These are phyloP conservation scores for Oceanodroma tethys DNA, from an alignment of 2,113 vertebrate genomes.

Conservation along the genomic window DNA sequence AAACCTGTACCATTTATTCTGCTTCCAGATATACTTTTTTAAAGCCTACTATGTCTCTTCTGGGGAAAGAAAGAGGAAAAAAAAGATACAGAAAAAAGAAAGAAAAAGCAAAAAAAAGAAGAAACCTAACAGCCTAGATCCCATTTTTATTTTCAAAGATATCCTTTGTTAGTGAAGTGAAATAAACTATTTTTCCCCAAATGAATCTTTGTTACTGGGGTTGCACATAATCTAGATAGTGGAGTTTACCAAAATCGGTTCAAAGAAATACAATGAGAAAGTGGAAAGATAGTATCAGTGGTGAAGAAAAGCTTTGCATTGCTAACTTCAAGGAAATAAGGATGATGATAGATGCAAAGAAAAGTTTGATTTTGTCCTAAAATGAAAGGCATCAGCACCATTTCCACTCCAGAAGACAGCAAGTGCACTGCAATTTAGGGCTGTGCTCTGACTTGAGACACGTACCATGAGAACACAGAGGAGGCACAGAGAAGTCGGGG, in stretches of 20 bases:
- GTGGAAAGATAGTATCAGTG: background rate
- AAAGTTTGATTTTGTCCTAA: background rate
- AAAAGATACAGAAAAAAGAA: background rate
- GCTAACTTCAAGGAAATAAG: background rate
- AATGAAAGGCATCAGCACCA: background rate
- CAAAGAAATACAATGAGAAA: background rate
- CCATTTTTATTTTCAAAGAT: background rate
- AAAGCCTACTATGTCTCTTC: background rate
- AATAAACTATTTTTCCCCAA: background rate
- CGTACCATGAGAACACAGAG: fast-evolving
- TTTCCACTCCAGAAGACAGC: background rate
- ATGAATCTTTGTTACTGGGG: background rate
- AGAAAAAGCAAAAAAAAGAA: background rate
- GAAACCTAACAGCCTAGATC: background rate
- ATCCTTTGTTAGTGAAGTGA: background rate
- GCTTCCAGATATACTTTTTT: background rate
- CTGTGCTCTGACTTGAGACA: background rate
- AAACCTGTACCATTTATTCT: background rate
- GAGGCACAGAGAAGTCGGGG: background rate
- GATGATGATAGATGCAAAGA: background rate
- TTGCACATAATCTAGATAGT: background rate
- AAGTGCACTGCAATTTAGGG: background rate
- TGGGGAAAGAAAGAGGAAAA: background rate
- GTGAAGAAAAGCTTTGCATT: background rate
- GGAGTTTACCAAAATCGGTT: background rate